Conservation (phyloP, 2,888 invertebrate genomes). For the Agonum fuliginosum region DNA sequence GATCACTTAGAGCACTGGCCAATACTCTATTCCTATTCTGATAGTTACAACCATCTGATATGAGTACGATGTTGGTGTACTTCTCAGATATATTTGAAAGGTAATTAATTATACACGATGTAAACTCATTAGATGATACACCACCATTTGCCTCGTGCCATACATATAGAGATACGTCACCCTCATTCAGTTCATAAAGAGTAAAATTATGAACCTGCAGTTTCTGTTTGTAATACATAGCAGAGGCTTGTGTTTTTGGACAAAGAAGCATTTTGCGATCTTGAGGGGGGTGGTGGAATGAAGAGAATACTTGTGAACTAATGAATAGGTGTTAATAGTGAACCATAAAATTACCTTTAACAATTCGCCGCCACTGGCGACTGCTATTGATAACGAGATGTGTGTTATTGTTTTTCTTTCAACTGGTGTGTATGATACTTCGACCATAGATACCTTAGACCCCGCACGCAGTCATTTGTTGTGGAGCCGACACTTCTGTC, state of each 20-base stretch:
- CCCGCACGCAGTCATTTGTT: too few species aligned
- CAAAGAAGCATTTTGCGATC: background rate
- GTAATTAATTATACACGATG: slow-evolving; percentile 59
- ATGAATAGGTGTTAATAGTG: too few species aligned
- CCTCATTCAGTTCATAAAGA: background rate
- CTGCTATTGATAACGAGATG: too few species aligned
- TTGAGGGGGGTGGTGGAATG: too few species aligned
- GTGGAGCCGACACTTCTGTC: too few species aligned
- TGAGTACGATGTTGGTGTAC: slow-evolving; percentile 49
- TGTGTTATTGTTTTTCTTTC: too few species aligned
- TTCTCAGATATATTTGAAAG: slow-evolving; percentile 41
- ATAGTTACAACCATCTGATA: slow-evolving; percentile 50
- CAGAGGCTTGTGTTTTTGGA: slow-evolving; percentile 64
- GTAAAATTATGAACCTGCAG: slow-evolving; percentile 65
- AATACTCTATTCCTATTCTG: slow-evolving; percentile 47
- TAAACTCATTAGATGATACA: slow-evolving; percentile 67
- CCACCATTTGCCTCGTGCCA: background rate
- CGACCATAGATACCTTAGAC: too few species aligned
- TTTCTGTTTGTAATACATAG: slow-evolving; percentile 66
- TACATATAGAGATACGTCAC: background rate
- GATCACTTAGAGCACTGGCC: background rate
- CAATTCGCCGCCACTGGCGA: too few species aligned
- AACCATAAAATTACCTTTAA: too few species aligned
- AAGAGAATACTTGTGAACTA: too few species aligned
- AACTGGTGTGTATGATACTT: too few species aligned